Percentiles rank a stretch among this genome's conserved stretches.
These are phyloP conservation scores for Axinella damicornis DNA, from an alignment of 37 sponge, comb jelly and placozoan genomes.

Conservation along the genomic window DNA sequence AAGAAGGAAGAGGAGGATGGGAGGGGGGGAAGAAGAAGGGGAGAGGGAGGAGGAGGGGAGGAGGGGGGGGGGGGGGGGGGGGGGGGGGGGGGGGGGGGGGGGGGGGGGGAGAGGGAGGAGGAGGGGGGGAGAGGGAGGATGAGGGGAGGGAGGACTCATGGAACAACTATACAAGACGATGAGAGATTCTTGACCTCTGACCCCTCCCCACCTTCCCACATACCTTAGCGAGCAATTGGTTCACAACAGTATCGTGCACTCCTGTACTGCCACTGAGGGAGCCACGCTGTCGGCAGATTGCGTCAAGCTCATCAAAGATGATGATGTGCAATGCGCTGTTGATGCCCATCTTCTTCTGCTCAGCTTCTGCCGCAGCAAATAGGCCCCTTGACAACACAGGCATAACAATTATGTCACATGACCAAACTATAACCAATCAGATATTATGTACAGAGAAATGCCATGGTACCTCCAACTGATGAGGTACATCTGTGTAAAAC, in stretches of 20 bases:
- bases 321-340: conserved; percentile 98
- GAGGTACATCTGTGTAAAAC: background rate
- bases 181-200: background rate
- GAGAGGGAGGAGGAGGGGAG: background rate
- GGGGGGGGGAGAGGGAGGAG: background rate
- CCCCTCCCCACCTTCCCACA: background rate
- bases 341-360: conserved; percentile 91
- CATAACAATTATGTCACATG: too few species aligned
- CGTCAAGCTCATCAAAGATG: conserved; percentile 99
- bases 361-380: conserved; percentile 97
- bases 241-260: conserved; percentile 99
- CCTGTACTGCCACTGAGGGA: conserved; percentile 91
- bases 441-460: too few species aligned
- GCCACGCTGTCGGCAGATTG: conserved; percentile 97
- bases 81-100: background rate
- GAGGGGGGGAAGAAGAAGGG: background rate
- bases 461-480: too few species aligned
- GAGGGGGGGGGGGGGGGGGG: background rate
- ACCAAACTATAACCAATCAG: too few species aligned
- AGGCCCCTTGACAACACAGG: conserved; percentile 34
- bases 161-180: too few species aligned
- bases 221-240: conserved; percentile 96
- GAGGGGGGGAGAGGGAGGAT: background rate
- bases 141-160: background rate
- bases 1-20: too few species aligned